Conservation (phyloP, 2,888 invertebrate genomes). For the Sarcophaga variegata region DNA sequence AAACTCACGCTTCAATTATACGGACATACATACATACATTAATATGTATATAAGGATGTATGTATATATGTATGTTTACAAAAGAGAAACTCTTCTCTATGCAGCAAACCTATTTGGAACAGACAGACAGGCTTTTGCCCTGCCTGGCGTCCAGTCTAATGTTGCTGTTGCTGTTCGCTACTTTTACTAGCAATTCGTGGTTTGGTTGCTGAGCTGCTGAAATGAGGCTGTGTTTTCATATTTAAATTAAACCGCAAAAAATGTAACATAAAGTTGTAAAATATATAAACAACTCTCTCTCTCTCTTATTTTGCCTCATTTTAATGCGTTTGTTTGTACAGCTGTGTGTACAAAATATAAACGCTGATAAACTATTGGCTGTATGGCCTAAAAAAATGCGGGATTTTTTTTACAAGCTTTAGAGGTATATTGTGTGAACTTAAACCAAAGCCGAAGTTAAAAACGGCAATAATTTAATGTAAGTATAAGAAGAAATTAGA, state of each 20-base stretch:
- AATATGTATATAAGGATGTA: neutral
- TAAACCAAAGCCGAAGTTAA: too few relatives aligned
- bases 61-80: neutral
- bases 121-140: neutral
- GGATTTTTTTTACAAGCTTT: too few relatives aligned
- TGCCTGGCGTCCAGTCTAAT: slow-evolving; percentile 18
- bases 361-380: neutral
- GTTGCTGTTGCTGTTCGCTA: neutral
- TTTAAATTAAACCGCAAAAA: slow-evolving; percentile 66
- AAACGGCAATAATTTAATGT: too few relatives aligned
- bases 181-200: slow-evolving; percentile 31
- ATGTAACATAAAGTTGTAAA: slow-evolving; percentile 56
- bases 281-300: slow-evolving; percentile 37
- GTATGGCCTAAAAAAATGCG: neutral
- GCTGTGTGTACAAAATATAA: too few relatives aligned
- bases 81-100: neutral
- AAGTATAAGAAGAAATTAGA: too few relatives aligned
- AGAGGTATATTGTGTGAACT: too few relatives aligned
- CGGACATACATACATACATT: neutral
- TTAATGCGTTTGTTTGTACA: slow-evolving; percentile 15
- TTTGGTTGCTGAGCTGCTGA: slow-evolving; percentile 40
- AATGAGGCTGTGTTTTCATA: slow-evolving; percentile 50
- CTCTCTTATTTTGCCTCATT: slow-evolving; percentile 21
- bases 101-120: slow-evolving; percentile 3
- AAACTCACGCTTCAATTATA: neutral